These are phyloP conservation scores for Drosophila nasuta DNA, from an alignment of 1,140 invertebrate species.

Conservation along the genomic window DNA sequence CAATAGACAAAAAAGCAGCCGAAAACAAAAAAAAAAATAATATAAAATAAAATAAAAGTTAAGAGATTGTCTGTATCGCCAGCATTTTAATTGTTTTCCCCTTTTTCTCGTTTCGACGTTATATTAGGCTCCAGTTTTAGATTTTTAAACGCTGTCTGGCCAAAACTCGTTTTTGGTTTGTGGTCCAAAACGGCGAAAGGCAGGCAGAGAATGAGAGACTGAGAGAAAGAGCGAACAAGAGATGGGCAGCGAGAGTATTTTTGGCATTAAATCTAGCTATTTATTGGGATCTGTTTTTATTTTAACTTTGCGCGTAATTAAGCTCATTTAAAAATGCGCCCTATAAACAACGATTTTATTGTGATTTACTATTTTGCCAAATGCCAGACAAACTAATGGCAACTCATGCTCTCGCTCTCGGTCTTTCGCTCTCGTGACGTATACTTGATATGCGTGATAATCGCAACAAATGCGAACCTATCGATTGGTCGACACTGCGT, in stretches of 20 bases:
- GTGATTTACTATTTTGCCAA: constrained; percentile 27
- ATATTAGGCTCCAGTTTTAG: constrained; percentile 24
- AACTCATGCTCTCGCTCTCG: not conserved
- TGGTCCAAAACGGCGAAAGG: not conserved
- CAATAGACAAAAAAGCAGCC: constrained; percentile 14
- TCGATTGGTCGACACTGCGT: constrained; percentile 5
- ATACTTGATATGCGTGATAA: constrained; percentile 2
- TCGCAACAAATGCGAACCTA: not conserved
- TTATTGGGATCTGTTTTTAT: not conserved
- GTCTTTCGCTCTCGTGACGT: constrained; percentile 15
- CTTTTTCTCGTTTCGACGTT: not conserved
- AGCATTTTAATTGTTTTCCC: constrained; percentile 1
- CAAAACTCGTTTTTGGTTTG: constrained; percentile 33
- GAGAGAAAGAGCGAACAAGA: not conserved
- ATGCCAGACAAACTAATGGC: constrained; percentile 26
- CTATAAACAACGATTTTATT: constrained; percentile 1
- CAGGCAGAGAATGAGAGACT: not conserved
- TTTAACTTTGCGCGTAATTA: not conserved
- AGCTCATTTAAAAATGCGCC: not conserved
- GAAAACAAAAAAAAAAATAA: too few relatives aligned
- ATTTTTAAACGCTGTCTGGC: constrained; percentile 15
- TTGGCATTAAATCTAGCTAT: constrained; percentile 3
- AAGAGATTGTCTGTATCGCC: not conserved
- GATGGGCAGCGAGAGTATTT: not conserved
- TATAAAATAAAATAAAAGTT: constrained; percentile 1